phyloP scores from a whole-genome alignment of 2,888 invertebrate genomes.

The Melanargia galathea region DNA sequence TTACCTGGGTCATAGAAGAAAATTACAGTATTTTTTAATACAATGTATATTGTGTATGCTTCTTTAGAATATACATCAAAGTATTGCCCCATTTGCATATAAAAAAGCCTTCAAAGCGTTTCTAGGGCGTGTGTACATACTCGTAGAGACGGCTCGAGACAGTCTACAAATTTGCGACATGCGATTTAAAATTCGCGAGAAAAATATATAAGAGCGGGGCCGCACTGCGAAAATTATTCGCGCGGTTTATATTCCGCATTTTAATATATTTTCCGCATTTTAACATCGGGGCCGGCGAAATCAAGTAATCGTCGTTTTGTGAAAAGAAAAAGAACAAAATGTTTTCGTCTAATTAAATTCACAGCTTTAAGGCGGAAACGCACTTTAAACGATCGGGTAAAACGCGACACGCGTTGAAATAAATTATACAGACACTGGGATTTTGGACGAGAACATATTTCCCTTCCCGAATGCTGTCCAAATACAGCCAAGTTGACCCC shows the following conservation, averaged over 20 bases:
- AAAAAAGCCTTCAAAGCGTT: conserved; percentile 30
- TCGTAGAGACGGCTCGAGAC: conserved; percentile 3
- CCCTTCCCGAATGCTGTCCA: too few relatives aligned
- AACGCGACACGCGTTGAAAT: too few relatives aligned
- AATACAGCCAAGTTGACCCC: too few relatives aligned
- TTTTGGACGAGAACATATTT: too few relatives aligned
- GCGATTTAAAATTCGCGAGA: too few relatives aligned
- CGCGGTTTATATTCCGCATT: too few relatives aligned
- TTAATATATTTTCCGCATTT: too few relatives aligned
- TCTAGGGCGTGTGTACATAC: conserved; percentile 23
- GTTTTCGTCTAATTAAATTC: conserved; percentile 22
- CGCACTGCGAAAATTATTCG: too few relatives aligned
- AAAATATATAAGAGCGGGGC: too few relatives aligned
- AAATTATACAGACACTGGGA: too few relatives aligned
- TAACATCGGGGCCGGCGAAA: conserved; percentile 3
- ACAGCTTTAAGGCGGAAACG: neutral
- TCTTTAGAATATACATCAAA: conserved; percentile 3
- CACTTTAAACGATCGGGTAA: too few relatives aligned
- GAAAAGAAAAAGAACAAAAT: conserved; percentile 20
- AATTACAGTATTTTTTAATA: neutral
- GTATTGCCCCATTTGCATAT: conserved; percentile 18
- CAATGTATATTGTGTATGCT: conserved; percentile 4
- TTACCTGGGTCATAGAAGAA: too few relatives aligned
- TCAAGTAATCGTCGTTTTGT: conserved; percentile 13
- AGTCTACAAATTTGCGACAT: conserved; percentile 38